Percentiles rank a stretch among this genome's conserved stretches.
Evolutionary conservation across 1,140 invertebrate species (phyloP).

Genomic region (Scaptomyza montana): DNA sequence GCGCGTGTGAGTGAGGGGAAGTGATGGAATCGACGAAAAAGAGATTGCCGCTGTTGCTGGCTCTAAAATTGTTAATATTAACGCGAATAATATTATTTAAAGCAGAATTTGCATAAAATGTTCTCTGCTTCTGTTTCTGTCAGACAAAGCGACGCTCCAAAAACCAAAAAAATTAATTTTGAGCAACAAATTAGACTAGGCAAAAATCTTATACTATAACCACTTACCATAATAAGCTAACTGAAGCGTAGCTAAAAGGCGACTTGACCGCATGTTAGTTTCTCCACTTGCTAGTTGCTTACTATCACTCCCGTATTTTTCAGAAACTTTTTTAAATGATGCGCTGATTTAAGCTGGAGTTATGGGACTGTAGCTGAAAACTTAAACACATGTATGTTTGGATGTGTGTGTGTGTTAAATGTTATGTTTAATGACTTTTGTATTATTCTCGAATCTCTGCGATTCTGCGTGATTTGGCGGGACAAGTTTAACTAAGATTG

Average conservation of each 20-base stretch:
- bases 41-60: constrained; percentile 50
- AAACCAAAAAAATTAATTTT: background rate
- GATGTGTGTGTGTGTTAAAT: constrained; percentile 26
- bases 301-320: background rate
- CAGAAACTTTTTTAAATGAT: constrained; percentile 15
- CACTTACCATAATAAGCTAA: background rate
- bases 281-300: background rate
- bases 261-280: constrained; percentile 1
- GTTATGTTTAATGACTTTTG: constrained; percentile 43
- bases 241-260: constrained; percentile 17
- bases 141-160: constrained; percentile 74
- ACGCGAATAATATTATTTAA: constrained; percentile 75
- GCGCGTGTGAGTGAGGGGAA: constrained; percentile 62
- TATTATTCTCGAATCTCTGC: constrained; percentile 38
- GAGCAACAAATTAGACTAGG: background rate
- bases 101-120: constrained; percentile 78
- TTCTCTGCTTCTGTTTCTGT: constrained; percentile 72
- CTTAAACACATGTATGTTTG: constrained; percentile 22
- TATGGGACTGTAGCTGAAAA: constrained; percentile 41
- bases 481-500: constrained; percentile 33
- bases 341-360: constrained; percentile 45
- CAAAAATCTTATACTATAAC: no score
- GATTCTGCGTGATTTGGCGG: constrained; percentile 45
- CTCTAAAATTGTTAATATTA: constrained; percentile 42
- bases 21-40: constrained; percentile 60